Percentiles rank a stretch among this genome's conserved stretches.
These are phyloP conservation scores for Drosophila busckii DNA, from an alignment of 1,140 invertebrate species.

Conservation along the genomic window DNA sequence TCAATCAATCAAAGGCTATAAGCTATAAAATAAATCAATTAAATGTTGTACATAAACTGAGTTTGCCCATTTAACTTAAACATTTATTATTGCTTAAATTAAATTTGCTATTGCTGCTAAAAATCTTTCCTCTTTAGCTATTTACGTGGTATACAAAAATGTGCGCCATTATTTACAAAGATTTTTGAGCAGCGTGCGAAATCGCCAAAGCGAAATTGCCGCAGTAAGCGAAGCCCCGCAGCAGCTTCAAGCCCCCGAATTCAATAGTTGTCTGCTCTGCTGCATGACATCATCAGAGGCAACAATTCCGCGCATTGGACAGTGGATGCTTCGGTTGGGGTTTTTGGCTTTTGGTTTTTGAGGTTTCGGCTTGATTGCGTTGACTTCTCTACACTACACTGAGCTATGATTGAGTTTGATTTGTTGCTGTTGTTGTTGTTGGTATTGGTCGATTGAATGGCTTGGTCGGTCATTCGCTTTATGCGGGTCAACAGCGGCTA, in stretches of 20 bases:
- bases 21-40: too few relatives aligned
- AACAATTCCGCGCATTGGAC: conserved; percentile 48
- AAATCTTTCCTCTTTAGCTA: too few relatives aligned
- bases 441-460: conserved; percentile 1
- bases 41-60: too few relatives aligned
- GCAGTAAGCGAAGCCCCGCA: conserved; percentile 20
- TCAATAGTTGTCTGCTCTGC: not conserved
- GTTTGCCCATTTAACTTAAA: too few relatives aligned
- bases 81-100: too few relatives aligned
- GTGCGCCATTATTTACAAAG: conserved; percentile 23
- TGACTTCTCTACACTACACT: conserved; percentile 17
- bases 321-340: conserved; percentile 41
- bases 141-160: conserved; percentile 14
- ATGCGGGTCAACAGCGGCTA: conserved; percentile 29
- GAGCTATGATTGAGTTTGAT: conserved; percentile 3
- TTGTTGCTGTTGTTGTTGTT: not conserved
- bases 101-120: too few relatives aligned
- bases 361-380: conserved; percentile 34
- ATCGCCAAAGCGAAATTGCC: conserved; percentile 50
- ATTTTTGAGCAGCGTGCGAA: conserved; percentile 58
- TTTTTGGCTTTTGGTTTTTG: conserved; percentile 31
- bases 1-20: too few relatives aligned
- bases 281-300: conserved; percentile 62
- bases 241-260: not conserved
- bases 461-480: conserved; percentile 31